phyloP scores from a whole-genome alignment of 2,797 vertebrate genomes.

The Alectoris magna region DNA sequence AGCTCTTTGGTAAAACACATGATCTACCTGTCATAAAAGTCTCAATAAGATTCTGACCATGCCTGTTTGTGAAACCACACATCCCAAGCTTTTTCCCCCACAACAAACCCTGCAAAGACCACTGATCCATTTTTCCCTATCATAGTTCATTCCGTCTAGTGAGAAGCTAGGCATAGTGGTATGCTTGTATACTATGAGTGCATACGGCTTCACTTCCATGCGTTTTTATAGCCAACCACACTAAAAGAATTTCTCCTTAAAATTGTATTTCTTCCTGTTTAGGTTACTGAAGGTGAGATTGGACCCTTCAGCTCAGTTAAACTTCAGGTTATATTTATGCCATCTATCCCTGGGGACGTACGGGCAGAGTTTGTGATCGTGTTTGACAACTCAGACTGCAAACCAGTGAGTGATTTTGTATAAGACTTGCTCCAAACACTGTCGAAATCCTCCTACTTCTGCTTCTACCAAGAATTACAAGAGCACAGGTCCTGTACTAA shows the following conservation, averaged over 20 bases:
- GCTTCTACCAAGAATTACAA: background rate
- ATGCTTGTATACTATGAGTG: background rate
- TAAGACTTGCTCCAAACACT: background rate
- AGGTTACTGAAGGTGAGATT: slow-evolving; percentile 86
- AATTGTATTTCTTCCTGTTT: background rate
- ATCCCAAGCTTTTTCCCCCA: background rate
- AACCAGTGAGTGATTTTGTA: slow-evolving; percentile 80
- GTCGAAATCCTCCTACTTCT: background rate
- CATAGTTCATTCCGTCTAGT: fast-evolving
- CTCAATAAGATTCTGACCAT: background rate
- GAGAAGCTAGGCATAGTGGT: background rate
- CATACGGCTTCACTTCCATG: background rate
- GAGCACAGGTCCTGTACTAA: background rate
- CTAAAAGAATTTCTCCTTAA: background rate
- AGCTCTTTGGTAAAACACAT: background rate
- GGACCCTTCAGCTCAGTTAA: slow-evolving; percentile 85
- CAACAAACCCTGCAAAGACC: background rate
- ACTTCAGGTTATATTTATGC: slow-evolving; percentile 87
- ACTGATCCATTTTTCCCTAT: background rate
- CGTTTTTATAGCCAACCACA: background rate
- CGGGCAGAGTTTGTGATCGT: slow-evolving; percentile 81
- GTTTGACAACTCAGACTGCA: slow-evolving; percentile 83
- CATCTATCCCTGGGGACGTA: slow-evolving; percentile 82
- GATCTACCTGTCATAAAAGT: background rate
- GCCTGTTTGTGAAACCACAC: background rate